These are phyloP conservation scores for Semibalanus balanoides DNA, from an alignment of 1,140 invertebrate species.

Conservation along the genomic window DNA sequence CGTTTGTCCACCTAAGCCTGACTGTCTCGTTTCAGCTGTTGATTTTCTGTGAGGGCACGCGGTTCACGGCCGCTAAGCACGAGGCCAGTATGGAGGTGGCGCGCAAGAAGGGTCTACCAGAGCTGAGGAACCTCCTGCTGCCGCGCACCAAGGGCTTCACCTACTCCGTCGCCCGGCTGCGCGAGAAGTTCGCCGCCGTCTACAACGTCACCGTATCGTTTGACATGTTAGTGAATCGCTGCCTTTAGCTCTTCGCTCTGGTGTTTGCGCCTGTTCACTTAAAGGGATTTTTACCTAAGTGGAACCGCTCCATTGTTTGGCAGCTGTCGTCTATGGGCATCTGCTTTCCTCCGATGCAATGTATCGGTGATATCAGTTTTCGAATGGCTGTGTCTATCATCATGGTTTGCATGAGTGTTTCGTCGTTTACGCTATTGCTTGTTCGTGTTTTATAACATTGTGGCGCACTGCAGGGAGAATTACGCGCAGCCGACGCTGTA, in stretches of 20 bases:
- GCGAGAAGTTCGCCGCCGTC: slow-evolving; percentile 48
- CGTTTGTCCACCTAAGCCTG: too few relatives aligned
- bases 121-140: slow-evolving; percentile 75
- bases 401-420: too few relatives aligned
- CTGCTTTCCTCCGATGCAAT: too few relatives aligned
- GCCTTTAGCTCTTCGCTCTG: background rate
- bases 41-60: slow-evolving; percentile 86
- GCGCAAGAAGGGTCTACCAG: slow-evolving; percentile 62
- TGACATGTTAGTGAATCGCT: slow-evolving; percentile 38
- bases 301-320: too few relatives aligned
- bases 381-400: too few relatives aligned
- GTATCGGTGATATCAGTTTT: too few relatives aligned
- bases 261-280: too few relatives aligned
- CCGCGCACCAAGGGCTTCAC: slow-evolving; percentile 85
- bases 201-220: slow-evolving; percentile 75
- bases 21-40: too few relatives aligned
- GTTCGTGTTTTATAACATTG: too few relatives aligned
- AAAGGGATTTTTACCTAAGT: too few relatives aligned
- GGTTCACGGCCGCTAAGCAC: slow-evolving; percentile 77
- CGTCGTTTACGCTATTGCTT: too few relatives aligned
- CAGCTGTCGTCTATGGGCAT: too few relatives aligned
- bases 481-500: slow-evolving; percentile 49
- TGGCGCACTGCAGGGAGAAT: slow-evolving; percentile 24
- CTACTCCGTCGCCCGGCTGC: slow-evolving; percentile 20
- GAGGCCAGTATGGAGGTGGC: slow-evolving; percentile 76